Evolutionary conservation across 2,797 vertebrate genomes (phyloP).

Genomic region (Halcyon badia): DNA sequence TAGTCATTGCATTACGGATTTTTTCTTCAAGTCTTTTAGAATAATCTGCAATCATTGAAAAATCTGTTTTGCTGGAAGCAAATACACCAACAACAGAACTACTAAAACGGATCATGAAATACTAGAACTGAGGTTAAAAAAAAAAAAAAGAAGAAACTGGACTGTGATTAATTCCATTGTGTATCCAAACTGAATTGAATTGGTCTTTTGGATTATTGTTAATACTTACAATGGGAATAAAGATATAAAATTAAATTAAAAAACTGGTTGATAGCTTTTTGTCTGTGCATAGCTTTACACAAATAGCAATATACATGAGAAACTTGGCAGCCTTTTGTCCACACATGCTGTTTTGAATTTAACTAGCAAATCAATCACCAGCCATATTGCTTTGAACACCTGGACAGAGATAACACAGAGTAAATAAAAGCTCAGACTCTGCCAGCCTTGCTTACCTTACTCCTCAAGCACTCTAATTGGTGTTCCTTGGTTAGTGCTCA

Average conservation of each 20-base stretch:
- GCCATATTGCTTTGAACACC: slow-evolving; percentile 63
- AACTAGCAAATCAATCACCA: slow-evolving; percentile 56
- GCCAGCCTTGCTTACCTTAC: slow-evolving; percentile 56
- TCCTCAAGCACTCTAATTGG: slow-evolving; percentile 11
- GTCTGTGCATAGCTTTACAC: slow-evolving; percentile 30
- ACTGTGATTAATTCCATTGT: slow-evolving; percentile 51
- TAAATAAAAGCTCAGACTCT: slow-evolving; percentile 49
- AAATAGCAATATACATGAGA: slow-evolving; percentile 49
- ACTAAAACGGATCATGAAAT: background rate
- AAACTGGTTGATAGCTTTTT: slow-evolving; percentile 41
- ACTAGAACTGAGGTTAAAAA: background rate
- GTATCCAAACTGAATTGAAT: slow-evolving; percentile 50
- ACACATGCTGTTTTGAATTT: slow-evolving; percentile 61
- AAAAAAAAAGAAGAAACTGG: background rate
- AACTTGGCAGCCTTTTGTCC: slow-evolving; percentile 49
- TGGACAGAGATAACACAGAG: slow-evolving; percentile 62
- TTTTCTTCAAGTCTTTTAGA: background rate
- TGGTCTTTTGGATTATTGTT: slow-evolving; percentile 30
- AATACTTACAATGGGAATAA: slow-evolving; percentile 58
- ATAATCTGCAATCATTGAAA: background rate
- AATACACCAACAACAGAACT: slow-evolving; percentile 3
- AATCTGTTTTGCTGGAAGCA: background rate
- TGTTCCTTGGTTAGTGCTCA: background rate
- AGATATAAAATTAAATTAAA: slow-evolving; percentile 61
- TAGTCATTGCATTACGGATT: background rate